phyloP scores from a whole-genome alignment of 2,113 vertebrate genomes.

The Muntiacus reevesi region DNA sequence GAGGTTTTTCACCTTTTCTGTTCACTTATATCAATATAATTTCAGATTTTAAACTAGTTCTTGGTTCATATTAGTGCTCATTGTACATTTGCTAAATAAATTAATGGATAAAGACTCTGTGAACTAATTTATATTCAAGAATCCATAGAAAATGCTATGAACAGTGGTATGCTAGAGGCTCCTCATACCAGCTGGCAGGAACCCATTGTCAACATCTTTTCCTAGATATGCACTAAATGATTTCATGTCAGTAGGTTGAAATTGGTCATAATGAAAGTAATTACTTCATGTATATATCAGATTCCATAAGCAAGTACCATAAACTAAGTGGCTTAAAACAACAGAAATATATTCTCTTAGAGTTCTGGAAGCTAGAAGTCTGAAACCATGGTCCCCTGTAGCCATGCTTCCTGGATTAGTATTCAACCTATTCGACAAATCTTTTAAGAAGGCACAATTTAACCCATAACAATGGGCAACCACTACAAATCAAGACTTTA shows the following conservation, averaged over 20 bases:
- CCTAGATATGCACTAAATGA: neutral
- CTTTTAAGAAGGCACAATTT: neutral
- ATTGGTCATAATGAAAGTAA: neutral
- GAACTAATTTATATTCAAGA: neutral
- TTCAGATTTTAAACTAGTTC: neutral
- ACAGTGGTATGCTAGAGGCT: neutral
- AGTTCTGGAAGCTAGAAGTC: neutral
- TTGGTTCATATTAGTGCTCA: neutral
- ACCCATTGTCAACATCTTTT: neutral
- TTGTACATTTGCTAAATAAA: neutral
- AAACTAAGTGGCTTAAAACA: neutral
- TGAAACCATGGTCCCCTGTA: neutral
- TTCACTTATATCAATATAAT: neutral
- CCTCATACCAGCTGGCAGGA: neutral
- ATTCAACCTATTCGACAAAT: neutral
- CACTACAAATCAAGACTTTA: neutral
- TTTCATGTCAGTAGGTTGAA: neutral
- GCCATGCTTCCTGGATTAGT: neutral
- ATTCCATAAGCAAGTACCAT: neutral
- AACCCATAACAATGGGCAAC: neutral
- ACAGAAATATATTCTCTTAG: neutral
- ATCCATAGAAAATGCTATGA: neutral
- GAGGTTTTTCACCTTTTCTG: neutral
- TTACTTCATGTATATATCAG: neutral
- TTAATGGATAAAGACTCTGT: neutral